Percentiles rank a stretch among this genome's conserved stretches.
phyloP scores from a whole-genome alignment of 1,140 invertebrate genomes.

The Pachypeltis micranthus region DNA sequence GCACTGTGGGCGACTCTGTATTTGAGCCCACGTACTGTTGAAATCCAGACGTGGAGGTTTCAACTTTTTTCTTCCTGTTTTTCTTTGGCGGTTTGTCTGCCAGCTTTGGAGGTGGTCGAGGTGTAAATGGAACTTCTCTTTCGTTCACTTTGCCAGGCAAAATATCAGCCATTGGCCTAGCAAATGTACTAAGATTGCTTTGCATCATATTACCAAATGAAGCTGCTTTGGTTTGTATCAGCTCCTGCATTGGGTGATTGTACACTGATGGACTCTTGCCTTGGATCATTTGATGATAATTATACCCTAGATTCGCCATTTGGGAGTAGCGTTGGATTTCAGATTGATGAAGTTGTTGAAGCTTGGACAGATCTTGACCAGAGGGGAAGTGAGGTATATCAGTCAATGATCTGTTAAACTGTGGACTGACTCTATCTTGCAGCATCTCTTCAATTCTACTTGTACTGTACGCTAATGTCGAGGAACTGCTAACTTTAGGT shows the following conservation, averaged over 20 bases:
- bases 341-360: conserved; percentile 13
- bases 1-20: conserved; percentile 45
- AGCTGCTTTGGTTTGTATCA: conserved; percentile 24
- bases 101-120: not conserved
- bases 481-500: conserved; percentile 19
- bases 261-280: conserved; percentile 19
- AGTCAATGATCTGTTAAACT: conserved; percentile 20
- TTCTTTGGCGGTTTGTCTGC: conserved; percentile 20
- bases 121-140: conserved; percentile 17
- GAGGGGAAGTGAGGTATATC: conserved; percentile 16
- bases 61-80: conserved; percentile 30
- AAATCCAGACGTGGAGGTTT: conserved; percentile 33
- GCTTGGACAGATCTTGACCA: conserved; percentile 14
- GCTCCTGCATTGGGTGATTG: conserved; percentile 24
- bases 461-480: conserved; percentile 17
- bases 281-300: conserved; percentile 23
- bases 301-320: conserved; percentile 23
- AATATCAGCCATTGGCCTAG: conserved; percentile 18
- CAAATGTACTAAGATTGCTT: conserved; percentile 13
- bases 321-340: not conserved
- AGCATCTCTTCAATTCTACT: conserved; percentile 21
- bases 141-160: conserved; percentile 8
- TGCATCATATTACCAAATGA: conserved; percentile 19
- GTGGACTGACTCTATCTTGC: conserved; percentile 21
- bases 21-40: conserved; percentile 41